Evolutionary conservation across 2,113 vertebrate genomes (phyloP), one percentile per base, ranked within the genome.

Genomic region (Redunca redunca): DNA sequence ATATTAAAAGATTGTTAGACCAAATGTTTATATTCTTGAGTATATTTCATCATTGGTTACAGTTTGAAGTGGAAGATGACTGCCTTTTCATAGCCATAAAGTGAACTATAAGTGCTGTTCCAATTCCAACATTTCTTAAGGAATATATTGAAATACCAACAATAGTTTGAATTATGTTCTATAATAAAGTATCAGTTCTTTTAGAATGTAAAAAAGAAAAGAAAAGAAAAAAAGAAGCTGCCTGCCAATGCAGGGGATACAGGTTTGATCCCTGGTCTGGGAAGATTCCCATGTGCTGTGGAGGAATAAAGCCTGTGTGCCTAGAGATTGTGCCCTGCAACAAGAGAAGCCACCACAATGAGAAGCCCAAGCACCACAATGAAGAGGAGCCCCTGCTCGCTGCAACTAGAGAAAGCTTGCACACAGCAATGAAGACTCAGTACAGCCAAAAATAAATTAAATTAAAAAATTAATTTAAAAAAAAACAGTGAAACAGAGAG

Each of bases 161-260:
- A 97, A 95, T 97, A 97, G 89, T 98, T 99, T 96, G 92, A 97
- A 98, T 17, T 98, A 97, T 98, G 96, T 98, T 98, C 97, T 99
- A 98, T 99, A 98, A 98, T 98, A 99, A 98, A 98, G 97, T 98
- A 94, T 94, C 96, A 86, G 92, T 98, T 98, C 98, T 98, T 99
- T 99, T 99, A 98, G 98, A 97, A 96, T 98, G 98, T 99, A 98
- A 3, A 60, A 2, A 71, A 57, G 1, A 67, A 67, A 80, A 57
- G 1, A 67, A 67, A 57, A 30, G 50, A 64, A 16, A 53, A 15
- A 26, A 33, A 67, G n/a, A 67, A 67, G n/a, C n/a, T 67, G 64
- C 64, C 64, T 36, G 67, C 67, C n/a, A 74, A 40, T 74, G 67
- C n/a, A 74, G 10, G 67, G 36, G 5, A 25, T 23, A 40, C 21